phyloP scores from a whole-genome alignment of 2,113 vertebrate genomes.

The Peromyscus leucopus region DNA sequence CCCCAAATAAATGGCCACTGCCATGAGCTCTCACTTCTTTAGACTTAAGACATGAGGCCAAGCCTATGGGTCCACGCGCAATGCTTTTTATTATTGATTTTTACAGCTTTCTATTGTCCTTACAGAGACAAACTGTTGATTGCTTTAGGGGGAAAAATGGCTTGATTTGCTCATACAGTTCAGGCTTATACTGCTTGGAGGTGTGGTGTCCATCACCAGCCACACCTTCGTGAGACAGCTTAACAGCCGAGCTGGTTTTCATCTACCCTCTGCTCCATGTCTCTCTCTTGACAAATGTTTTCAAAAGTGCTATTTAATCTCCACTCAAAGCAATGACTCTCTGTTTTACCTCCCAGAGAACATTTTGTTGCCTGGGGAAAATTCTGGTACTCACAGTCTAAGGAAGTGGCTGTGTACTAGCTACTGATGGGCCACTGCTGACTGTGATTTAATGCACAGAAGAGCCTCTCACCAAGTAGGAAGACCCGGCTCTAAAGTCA shows the following conservation, averaged over 20 bases:
- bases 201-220: not conserved
- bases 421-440: too few relatives aligned
- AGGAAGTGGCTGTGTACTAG: not conserved
- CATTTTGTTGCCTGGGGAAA: not conserved
- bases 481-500: accelerated
- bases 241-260: not conserved
- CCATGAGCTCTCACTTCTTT: not conserved
- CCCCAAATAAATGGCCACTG: not conserved
- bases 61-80: too few relatives aligned
- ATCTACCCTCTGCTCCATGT: not conserved
- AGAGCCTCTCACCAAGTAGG: not conserved
- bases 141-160: not conserved
- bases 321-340: not conserved
- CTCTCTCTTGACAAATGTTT: not conserved
- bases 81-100: not conserved
- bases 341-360: not conserved
- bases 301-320: not conserved
- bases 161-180: not conserved
- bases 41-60: not conserved
- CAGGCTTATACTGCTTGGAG: not conserved
- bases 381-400: not conserved
- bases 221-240: not conserved
- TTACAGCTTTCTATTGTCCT: not conserved
- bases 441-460: not conserved
- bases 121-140: not conserved